These are phyloP conservation scores for Leptoclinus maculatus DNA, from an alignment of 2,797 vertebrate species.

Conservation along the genomic window DNA sequence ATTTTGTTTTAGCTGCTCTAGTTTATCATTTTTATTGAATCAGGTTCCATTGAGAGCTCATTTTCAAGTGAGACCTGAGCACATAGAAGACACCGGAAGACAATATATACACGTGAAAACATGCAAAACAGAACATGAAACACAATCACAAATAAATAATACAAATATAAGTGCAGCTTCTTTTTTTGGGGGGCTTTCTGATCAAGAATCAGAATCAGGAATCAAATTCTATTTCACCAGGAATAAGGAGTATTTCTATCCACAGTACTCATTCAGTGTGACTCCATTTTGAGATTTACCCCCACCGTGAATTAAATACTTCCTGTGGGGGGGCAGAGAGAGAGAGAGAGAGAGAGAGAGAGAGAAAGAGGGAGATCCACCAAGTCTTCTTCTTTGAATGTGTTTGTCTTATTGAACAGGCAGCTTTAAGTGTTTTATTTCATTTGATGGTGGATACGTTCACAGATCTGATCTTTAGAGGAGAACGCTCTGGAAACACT, in stretches of 20 bases:
- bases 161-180: not conserved
- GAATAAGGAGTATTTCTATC: not conserved
- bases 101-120: not conserved
- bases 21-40: not conserved
- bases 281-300: constrained; percentile 52
- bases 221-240: not conserved
- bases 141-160: not conserved
- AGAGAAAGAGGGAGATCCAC: not conserved
- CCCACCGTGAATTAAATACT: constrained; percentile 38
- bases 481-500: not conserved
- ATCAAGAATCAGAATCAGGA: fast-evolving
- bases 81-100: not conserved
- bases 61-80: not conserved
- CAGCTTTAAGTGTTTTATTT: not conserved
- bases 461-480: not conserved
- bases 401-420: not conserved
- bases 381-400: fast-evolving
- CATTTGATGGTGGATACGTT: not conserved
- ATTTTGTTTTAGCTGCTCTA: not conserved
- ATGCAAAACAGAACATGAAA: not conserved
- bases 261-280: not conserved
- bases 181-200: fast-evolving
- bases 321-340: constrained; percentile 45
- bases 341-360: constrained; percentile 19
- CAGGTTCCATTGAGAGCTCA: not conserved